Conservation (phyloP, 2,888 invertebrate genomes). For the Meiosimyza platycephala region DNA sequence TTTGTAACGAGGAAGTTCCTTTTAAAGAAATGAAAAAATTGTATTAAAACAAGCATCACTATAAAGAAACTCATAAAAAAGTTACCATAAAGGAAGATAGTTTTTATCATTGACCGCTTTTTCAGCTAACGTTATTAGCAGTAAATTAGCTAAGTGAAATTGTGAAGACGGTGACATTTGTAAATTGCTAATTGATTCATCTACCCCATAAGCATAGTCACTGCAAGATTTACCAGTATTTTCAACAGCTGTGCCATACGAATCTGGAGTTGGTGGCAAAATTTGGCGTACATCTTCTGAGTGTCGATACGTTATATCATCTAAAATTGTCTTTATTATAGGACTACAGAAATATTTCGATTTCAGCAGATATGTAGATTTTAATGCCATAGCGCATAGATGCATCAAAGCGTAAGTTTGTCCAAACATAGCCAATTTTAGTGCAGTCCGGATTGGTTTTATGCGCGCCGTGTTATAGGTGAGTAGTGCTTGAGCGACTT, state of each 20-base stretch:
- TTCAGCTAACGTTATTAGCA: conserved; percentile 65
- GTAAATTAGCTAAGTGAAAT: conserved; percentile 67
- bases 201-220: conserved; percentile 62
- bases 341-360: conserved; percentile 59
- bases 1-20: conserved; percentile 67
- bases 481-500: conserved; percentile 81
- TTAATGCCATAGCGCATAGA: conserved; percentile 66
- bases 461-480: conserved; percentile 83
- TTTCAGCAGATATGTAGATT: conserved; percentile 61
- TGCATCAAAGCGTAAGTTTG: conserved; percentile 67
- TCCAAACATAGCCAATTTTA: conserved; percentile 67
- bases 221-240: conserved; percentile 62
- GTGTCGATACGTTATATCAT: conserved; percentile 62
- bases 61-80: not conserved
- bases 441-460: conserved; percentile 66
- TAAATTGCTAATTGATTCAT: conserved; percentile 62
- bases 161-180: conserved; percentile 68
- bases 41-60: not conserved
- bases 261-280: conserved; percentile 50
- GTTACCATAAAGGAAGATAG: conserved; percentile 65
- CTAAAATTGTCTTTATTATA: conserved; percentile 56
- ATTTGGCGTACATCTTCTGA: conserved; percentile 62
- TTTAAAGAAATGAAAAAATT: conserved; percentile 14
- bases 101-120: conserved; percentile 66
- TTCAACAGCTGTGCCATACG: conserved; percentile 43